These are phyloP conservation scores for Drosophila ogumai DNA, from an alignment of 1,140 invertebrate species.

Conservation along the genomic window DNA sequence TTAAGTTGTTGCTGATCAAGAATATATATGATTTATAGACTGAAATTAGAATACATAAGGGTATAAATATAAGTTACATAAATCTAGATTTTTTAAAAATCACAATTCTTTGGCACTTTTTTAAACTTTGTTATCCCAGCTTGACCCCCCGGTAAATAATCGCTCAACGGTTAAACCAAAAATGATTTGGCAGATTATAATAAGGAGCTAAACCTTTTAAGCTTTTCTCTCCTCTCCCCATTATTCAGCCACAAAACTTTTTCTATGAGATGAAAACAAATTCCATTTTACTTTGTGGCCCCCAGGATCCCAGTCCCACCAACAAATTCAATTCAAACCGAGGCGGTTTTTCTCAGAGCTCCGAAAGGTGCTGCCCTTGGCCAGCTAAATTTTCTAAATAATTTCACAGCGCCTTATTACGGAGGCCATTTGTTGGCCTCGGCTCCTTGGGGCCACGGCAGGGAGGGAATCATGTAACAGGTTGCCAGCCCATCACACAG, in stretches of 20 bases:
- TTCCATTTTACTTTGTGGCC: constrained; percentile 41
- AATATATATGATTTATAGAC: too few relatives aligned
- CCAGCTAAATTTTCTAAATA: constrained; percentile 69
- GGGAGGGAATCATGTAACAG: constrained; percentile 60
- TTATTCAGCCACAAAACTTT: constrained; percentile 38
- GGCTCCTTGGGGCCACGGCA: constrained; percentile 4
- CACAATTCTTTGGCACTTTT: neutral
- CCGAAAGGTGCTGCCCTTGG: constrained; percentile 39
- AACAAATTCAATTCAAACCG: constrained; percentile 6
- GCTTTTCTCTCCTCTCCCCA: constrained; percentile 20
- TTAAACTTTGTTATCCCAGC: neutral
- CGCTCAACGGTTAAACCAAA: constrained; percentile 26
- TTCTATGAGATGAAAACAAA: constrained; percentile 52
- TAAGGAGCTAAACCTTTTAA: constrained; percentile 47
- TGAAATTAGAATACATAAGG: too few relatives aligned
- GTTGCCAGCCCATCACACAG: constrained; percentile 71
- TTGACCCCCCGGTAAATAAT: constrained; percentile 2
- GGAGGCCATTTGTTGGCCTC: constrained; percentile 50
- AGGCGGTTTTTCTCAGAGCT: neutral
- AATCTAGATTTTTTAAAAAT: neutral
- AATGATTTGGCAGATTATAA: constrained; percentile 47
- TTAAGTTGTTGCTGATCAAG: too few relatives aligned
- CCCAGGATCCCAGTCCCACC: neutral
- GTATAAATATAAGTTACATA: neutral
- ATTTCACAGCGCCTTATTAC: constrained; percentile 74